Evolutionary conservation across 2,113 vertebrate genomes (phyloP), one percentile per base, ranked within the genome.

Genomic region (Lagenorhynchus albirostris): DNA sequence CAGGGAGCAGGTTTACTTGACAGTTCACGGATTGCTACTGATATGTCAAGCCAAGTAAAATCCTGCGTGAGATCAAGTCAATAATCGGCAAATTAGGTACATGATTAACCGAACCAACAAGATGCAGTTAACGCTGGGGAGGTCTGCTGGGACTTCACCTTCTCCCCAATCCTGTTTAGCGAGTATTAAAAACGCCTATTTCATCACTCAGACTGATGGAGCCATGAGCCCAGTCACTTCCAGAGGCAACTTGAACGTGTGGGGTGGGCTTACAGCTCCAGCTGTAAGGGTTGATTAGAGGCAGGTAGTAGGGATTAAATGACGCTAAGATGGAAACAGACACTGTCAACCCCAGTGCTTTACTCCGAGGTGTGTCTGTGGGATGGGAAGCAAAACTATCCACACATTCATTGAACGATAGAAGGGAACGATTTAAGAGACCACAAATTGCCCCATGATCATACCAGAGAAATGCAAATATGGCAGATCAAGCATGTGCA

Each of bases 31-130:
- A 98, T 98, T 96, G 97, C 98, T 89, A 96, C 97, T 97, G 97
- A 96, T 98, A 97, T 96, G 98, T 99, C 98, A 98, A 98, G 98
- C 97, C 38, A 96, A 98, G 98, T 98, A 98, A 98, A 99, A 98
- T 98, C 98, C 98, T 98, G 96, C 97, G 98, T 97, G 98, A 98
- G 97, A 98, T 91, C 97, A 98, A 98, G 98, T 99, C 99, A 99
- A 98, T 99, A 98, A 99, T 99, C 96, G 98, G 98, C 98, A 99
- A 98, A 98, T 99, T 99, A 99, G 98, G 98, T 98, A 98, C 98
- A 98, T 98, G 98, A 99, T 99, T 99, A 99, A 98, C 98, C 95
- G 96, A 99, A 98, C 98, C 98, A 98, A 98, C 96, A 98, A 98
- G 98, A 98, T 84, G 96, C 98, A 83, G 96, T 98, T 98, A 96